Evolutionary conservation across 2,888 invertebrate genomes (phyloP).

Genomic region (Siphlonurus alternatus): DNA sequence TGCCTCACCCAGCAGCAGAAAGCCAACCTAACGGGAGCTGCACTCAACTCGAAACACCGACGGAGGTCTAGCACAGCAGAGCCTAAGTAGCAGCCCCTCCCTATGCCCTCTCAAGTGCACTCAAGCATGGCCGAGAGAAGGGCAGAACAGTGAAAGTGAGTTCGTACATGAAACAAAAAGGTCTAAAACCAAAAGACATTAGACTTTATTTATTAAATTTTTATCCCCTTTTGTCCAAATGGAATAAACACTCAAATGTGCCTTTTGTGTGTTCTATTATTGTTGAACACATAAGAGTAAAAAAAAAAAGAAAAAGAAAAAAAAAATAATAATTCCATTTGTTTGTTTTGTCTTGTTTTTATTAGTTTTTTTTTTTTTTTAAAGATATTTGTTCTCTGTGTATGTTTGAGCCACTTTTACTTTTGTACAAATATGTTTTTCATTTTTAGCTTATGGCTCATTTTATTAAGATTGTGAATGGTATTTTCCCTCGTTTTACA

Average conservation of each 20-base stretch:
- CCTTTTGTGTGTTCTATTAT: neutral
- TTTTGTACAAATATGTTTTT: neutral
- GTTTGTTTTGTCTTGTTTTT: neutral
- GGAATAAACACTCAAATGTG: neutral
- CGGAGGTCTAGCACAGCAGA: conserved; percentile 6
- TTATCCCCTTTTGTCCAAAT: neutral
- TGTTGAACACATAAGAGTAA: neutral
- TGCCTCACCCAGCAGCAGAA: conserved; percentile 9
- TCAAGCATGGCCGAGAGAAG: too few species aligned
- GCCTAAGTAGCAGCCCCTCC: neutral
- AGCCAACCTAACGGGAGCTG: conserved; percentile 6
- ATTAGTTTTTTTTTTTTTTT: neutral
- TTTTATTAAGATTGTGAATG: neutral
- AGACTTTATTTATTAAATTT: neutral
- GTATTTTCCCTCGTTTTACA: neutral
- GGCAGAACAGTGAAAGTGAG: too few species aligned
- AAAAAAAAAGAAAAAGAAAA: too few species aligned
- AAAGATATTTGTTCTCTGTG: neutral
- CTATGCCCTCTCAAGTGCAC: neutral
- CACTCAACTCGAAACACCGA: conserved; percentile 3
- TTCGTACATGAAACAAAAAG: too few species aligned
- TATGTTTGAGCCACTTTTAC: neutral
- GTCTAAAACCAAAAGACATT: too few species aligned
- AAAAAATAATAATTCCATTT: neutral
- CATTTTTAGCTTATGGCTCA: neutral